Base-by-base conservation (phyloP, 2,797 vertebrate genomes). In the Serranus cabrilla region DNA sequence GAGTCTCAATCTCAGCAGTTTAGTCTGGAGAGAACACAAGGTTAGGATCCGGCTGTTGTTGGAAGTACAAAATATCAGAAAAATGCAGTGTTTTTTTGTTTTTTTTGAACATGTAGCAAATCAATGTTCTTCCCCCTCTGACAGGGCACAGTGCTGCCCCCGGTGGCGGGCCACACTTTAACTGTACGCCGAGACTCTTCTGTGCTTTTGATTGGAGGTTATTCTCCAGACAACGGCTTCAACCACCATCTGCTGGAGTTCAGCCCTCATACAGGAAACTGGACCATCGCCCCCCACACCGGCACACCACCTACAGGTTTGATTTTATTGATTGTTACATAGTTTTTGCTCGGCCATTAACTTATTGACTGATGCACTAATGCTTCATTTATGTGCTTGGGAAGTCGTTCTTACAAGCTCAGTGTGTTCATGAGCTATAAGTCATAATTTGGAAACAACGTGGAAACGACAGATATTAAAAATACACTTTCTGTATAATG, bases 201-300 rank as follows among this genome's bases (percentile, higher is more conserved):
- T 2, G 90, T 98, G 81, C 91, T 98, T 18, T 90, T 98, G 71
- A 96, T 98, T 46, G 97, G 97, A 0, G 97, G 97, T 45, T 98
- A 98, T 78, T 98, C 97, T 4, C 97, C 97, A 0, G 96, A 97
- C 64, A 97, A 97, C 11, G 97, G 97, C 57, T 98, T 98, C 91
- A 98, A 98, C 91, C 96, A 97, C 84, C 95, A 95, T 50, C 89
- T 98, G 20, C 88, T 97, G 12, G 96, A 97, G 86, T 98, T 97
- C 83, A 96, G 90, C 58, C 89, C 94, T 73, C 90, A 90, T 0
- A 87, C 95, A 3, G 96, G 96, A 81, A 96, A 95, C 82, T 98
- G 97, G 97, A 95, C 92, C 0, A 86, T 95, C 0, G 92, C 92
- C 21, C 88, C 90, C 12, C 96, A 96, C 84, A 95, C 94, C 0